Conservation (phyloP, 2,113 vertebrate genomes). For the Lathamus discolor region DNA sequence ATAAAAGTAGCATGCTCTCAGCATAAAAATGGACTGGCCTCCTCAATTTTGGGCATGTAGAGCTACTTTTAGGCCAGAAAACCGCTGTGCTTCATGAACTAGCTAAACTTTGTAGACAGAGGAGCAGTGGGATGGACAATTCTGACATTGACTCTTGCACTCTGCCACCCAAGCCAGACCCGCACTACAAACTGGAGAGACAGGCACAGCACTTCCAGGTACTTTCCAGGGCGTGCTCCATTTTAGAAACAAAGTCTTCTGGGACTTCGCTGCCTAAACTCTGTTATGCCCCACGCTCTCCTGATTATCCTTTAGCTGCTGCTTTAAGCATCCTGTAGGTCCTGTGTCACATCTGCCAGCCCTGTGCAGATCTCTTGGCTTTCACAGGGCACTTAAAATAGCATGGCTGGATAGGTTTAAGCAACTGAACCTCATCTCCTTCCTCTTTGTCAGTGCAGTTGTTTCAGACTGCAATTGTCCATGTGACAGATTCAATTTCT, state of each 20-base stretch:
- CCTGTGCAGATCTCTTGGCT: background rate
- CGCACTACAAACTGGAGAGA: background rate
- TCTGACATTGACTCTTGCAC: accelerated
- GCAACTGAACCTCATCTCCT: background rate
- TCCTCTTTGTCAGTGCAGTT: background rate
- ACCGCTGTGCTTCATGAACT: background rate
- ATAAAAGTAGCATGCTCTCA: background rate
- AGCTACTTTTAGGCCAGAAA: background rate
- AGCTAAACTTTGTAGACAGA: background rate
- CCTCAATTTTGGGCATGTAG: background rate
- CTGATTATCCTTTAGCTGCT: background rate
- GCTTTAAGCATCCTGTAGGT: background rate
- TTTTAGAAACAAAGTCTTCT: background rate
- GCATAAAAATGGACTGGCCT: background rate
- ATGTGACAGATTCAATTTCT: background rate
- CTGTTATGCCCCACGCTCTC: background rate
- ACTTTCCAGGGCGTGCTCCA: background rate
- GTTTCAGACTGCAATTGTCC: background rate
- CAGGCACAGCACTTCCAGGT: background rate
- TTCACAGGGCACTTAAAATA: background rate
- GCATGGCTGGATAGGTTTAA: background rate
- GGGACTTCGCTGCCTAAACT: background rate
- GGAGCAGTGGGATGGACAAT: background rate
- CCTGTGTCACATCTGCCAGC: background rate
- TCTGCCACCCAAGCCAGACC: background rate